Evolutionary conservation across 2,888 invertebrate genomes (phyloP).

Genomic region (Apamea anceps): DNA sequence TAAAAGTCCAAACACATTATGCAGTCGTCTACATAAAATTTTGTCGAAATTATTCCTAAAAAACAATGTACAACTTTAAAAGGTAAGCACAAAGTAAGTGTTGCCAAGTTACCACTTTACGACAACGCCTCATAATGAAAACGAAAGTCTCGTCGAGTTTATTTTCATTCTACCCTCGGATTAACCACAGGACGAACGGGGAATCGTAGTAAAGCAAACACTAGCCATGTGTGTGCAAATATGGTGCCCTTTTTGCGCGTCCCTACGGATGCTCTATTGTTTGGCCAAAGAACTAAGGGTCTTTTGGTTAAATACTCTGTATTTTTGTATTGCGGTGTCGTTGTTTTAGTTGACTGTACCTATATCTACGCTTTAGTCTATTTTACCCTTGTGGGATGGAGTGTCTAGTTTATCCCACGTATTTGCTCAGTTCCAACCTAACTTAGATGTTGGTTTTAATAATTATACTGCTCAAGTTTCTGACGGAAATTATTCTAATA

Average conservation of each 20-base stretch:
- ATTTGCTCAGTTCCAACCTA: constrained; percentile 32
- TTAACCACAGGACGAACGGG: constrained; percentile 69
- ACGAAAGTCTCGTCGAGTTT: constrained; percentile 71
- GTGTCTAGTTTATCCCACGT: constrained; percentile 45
- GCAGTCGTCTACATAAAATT: constrained; percentile 3
- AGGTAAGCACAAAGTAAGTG: constrained; percentile 46
- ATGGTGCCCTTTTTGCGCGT: constrained; percentile 76
- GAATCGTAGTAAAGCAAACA: constrained; percentile 82
- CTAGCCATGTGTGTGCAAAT: constrained; percentile 72
- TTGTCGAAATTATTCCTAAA: constrained; percentile 27
- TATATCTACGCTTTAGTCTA: constrained; percentile 55
- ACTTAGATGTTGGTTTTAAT: constrained; percentile 43
- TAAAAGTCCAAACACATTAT: constrained; percentile 8
- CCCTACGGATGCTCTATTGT: constrained; percentile 77
- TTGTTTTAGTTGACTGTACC: constrained; percentile 57
- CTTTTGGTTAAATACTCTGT: constrained; percentile 62
- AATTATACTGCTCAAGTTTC: constrained; percentile 49
- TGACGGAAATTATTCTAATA: constrained; percentile 44
- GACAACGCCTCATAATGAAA: constrained; percentile 74
- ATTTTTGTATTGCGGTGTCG: constrained; percentile 62
- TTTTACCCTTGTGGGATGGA: constrained; percentile 47
- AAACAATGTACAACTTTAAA: constrained; percentile 48
- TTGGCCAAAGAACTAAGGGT: constrained; percentile 70
- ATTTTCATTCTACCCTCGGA: constrained; percentile 66
- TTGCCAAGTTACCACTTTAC: constrained; percentile 73